Base-by-base conservation (phyloP, 2,113 vertebrate species). In the Pavo muticus region DNA sequence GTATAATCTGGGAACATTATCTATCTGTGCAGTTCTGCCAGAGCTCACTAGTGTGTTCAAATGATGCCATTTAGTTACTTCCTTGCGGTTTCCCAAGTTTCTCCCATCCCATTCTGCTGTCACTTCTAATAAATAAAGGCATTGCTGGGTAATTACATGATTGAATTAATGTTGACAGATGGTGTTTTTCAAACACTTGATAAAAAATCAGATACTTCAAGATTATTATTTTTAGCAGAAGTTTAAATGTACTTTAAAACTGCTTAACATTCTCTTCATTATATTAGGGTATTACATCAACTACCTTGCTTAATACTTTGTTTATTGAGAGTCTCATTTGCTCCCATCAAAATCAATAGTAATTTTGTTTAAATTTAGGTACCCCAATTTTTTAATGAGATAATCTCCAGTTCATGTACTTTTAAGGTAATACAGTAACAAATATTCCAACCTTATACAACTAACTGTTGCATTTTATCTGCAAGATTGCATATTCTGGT, bases 41-140 rank as follows among this genome's bases (percentile, higher is more conserved):
- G 65, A 86, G 72, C 64, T 90, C 75, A n/a, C 13, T 59, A 61
- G 3, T 39, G 32, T 37, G 39, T 73, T 74, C 30, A 65, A 8
- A 35, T 70, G 16, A 54, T 86, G 25, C 20, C 81, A 13, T 88
- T 76, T 87, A 86, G 72, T n/a, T 54, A 71, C 73, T 87, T 94
- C 35, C 42, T 76, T 80, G 45, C 63, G 14, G 44, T 86, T 67
- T 84, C 44, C 42, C 75, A 61, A 54, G 29, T 80, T 93, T 45
- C 48, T 54, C 87, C 75, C 7, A 67, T 44, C 30, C 29, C 56
- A 59, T 42, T 30, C 45, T 89, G 24, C 71, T 94, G 32, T 90
- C 84, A 84, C 25, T 90, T 91, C 60, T 91, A 74, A 90, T 93
- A 72, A 78, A 40, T 81, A 74, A 90, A 94, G 70, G 40, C 14